Conservation (phyloP, 2,888 invertebrate genomes). For the Diaprepes abbreviatus region DNA sequence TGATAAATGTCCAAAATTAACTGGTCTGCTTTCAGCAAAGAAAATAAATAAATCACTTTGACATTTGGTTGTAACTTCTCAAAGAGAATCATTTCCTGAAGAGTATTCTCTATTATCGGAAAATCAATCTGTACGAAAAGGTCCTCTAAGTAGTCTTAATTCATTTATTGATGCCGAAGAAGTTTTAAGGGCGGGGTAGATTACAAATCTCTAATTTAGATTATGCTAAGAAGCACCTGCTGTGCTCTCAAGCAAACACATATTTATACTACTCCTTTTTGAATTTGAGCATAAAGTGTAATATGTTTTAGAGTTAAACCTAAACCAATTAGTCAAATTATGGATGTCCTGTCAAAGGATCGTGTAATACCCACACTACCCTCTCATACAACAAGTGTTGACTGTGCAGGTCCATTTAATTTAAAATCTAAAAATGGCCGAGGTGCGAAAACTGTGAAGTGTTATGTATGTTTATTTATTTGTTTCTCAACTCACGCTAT, state of each 20-base stretch:
- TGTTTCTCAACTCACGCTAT: conserved; percentile 47
- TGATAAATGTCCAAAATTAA: background rate
- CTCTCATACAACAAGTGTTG: conserved; percentile 46
- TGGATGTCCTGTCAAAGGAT: conserved; percentile 30
- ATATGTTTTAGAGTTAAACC: conserved; percentile 43
- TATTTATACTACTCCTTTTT: conserved; percentile 26
- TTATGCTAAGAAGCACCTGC: conserved; percentile 43
- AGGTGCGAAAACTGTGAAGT: conserved; percentile 45
- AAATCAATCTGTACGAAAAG: too few relatives aligned
- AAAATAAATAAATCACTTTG: background rate
- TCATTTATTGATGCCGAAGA: background rate
- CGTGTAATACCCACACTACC: conserved; percentile 40
- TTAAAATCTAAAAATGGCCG: conserved; percentile 46
- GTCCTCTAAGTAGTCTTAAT: background rate
- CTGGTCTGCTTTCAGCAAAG: conserved; percentile 10
- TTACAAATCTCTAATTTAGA: conserved; percentile 20
- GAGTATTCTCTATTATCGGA: too few relatives aligned
- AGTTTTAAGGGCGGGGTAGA: conserved; percentile 12
- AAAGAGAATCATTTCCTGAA: too few relatives aligned
- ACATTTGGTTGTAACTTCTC: too few relatives aligned
- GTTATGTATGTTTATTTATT: conserved; percentile 50
- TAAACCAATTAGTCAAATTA: background rate
- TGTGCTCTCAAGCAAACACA: conserved; percentile 32
- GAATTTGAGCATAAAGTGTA: conserved; percentile 34
- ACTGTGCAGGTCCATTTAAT: conserved; percentile 51